Percentiles rank a stretch among this genome's conserved stretches.
Evolutionary conservation across 1,140 invertebrate species (phyloP).

Genomic region (Procambarus clarkii): DNA sequence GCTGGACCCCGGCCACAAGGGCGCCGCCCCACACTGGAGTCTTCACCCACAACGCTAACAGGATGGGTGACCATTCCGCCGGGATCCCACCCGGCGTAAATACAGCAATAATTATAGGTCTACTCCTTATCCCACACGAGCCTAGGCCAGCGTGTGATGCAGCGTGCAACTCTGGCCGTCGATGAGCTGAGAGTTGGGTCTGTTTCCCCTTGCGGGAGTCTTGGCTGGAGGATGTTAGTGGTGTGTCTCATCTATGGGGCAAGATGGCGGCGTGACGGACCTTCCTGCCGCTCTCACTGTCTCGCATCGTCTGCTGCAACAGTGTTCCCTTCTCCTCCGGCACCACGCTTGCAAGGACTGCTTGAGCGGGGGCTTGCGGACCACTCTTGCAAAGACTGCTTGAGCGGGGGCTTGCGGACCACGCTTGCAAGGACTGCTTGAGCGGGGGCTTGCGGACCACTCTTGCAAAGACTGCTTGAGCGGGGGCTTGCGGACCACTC

Average conservation of each 20-base stretch:
- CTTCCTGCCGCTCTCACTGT: background rate
- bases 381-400: too few species aligned
- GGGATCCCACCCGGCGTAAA: slow-evolving; percentile 32
- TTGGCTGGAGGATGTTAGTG: background rate
- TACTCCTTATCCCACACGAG: slow-evolving; percentile 13
- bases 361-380: too few species aligned
- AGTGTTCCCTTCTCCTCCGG: too few species aligned
- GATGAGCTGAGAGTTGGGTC: background rate
- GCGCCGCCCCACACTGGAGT: background rate
- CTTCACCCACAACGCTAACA: background rate
- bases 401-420: too few species aligned
- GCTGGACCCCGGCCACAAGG: background rate
- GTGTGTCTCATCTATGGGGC: background rate
- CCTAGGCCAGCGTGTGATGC: slow-evolving; percentile 15
- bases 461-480: too few species aligned
- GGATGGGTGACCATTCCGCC: slow-evolving; percentile 1
- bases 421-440: too few species aligned
- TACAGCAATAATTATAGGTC: slow-evolving; percentile 35
- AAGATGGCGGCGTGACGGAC: background rate
- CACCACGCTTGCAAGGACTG: background rate
- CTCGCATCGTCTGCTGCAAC: background rate
- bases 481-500: too few species aligned
- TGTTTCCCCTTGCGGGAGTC: background rate
- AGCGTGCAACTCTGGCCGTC: slow-evolving; percentile 19
- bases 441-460: too few species aligned